Percentiles rank a stretch among this genome's conserved stretches.
Evolutionary conservation across 2,888 invertebrate species (phyloP).

Genomic region (Agapetus fuscipes): DNA sequence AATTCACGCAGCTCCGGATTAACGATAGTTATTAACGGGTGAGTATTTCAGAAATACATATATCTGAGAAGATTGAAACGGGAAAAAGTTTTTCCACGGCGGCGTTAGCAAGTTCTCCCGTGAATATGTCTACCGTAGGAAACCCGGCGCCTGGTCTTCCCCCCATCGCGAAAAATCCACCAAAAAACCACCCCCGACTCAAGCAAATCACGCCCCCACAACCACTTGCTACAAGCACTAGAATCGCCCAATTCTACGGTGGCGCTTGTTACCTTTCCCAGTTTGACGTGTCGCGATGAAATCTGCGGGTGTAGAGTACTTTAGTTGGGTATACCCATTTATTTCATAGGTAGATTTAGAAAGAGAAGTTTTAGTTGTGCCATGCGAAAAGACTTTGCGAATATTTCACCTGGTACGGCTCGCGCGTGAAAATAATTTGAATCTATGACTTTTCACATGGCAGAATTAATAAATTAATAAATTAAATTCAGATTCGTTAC

Average conservation of each 20-base stretch:
- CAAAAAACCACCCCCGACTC: slow-evolving; percentile 12
- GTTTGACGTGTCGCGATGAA: slow-evolving; percentile 13
- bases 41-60: slow-evolving; percentile 20
- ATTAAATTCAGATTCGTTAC: too few species aligned
- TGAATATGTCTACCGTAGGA: slow-evolving; percentile 23
- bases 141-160: slow-evolving; percentile 20
- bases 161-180: slow-evolving; percentile 20
- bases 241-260: too few species aligned
- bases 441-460: too few species aligned
- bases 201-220: too few species aligned
- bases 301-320: slow-evolving; percentile 20
- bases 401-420: too few species aligned
- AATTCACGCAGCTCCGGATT: slow-evolving; percentile 18
- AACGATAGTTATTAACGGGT: slow-evolving; percentile 21
- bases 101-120: slow-evolving; percentile 22
- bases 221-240: neutral
- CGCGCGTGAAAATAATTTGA: too few species aligned
- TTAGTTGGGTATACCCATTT: slow-evolving; percentile 20
- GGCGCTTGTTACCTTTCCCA: slow-evolving; percentile 9
- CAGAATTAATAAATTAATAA: too few species aligned
- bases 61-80: slow-evolving; percentile 19
- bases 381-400: slow-evolving; percentile 4
- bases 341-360: slow-evolving; percentile 21
- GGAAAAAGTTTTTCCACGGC: slow-evolving; percentile 22
- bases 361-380: slow-evolving; percentile 13